Conservation (phyloP, 1,140 invertebrate genomes). For the Augochlora pura region DNA sequence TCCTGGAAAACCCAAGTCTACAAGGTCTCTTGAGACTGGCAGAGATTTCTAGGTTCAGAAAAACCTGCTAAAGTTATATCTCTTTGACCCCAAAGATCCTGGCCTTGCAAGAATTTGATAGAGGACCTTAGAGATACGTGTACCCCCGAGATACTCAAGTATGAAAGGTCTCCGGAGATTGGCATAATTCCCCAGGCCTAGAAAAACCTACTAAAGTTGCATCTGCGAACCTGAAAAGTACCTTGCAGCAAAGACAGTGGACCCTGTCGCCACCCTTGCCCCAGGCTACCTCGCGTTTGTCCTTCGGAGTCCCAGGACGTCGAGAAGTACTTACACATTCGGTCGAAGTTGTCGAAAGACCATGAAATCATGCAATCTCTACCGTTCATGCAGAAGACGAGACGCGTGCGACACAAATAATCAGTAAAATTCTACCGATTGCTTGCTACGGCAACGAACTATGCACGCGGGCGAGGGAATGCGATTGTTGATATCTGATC, state of each 20-base stretch:
- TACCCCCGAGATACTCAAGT: too few species aligned
- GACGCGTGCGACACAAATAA: background rate
- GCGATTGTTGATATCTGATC: slow-evolving; percentile 1
- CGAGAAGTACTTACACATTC: slow-evolving; percentile 11
- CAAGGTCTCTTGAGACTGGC: too few species aligned
- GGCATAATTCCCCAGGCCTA: too few species aligned
- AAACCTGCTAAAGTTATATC: too few species aligned
- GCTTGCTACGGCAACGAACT: background rate
- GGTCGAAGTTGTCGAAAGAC: slow-evolving; percentile 6
- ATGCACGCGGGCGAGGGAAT: slow-evolving; percentile 9
- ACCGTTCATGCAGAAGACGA: background rate
- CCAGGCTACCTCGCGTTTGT: slow-evolving; percentile 10
- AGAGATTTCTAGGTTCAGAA: too few species aligned
- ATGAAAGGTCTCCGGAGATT: too few species aligned
- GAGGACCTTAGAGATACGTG: too few species aligned
- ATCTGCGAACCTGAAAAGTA: too few species aligned
- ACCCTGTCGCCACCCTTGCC: slow-evolving; percentile 4
- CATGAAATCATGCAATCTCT: background rate
- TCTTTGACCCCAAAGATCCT: too few species aligned
- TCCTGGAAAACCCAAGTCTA: too few species aligned
- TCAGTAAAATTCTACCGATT: background rate
- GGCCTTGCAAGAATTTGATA: too few species aligned
- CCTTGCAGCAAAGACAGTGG: background rate
- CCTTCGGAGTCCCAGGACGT: background rate
- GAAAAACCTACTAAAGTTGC: too few species aligned